Evolutionary conservation across 2,797 vertebrate species (phyloP), one percentile per base, ranked within the genome.

Genomic region (Gallirallus australis): DNA sequence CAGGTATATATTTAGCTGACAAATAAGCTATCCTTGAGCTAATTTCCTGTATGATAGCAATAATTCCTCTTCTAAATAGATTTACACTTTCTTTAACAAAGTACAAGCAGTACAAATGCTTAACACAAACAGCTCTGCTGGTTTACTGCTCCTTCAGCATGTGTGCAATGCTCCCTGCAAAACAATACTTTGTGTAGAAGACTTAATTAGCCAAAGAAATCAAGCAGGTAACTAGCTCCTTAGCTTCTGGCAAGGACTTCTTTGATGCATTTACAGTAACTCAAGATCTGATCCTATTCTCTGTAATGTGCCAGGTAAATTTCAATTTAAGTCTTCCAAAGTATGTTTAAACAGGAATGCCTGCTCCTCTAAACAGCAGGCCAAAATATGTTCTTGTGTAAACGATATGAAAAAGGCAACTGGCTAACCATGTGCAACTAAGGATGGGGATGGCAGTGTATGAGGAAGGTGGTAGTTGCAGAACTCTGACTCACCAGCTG

Each of bases 181-280:
- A 95, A 77, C 48, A 73, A 14, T 28, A 31, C 28, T 61, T 39
- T 8, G 13, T 42, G 25, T 6, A 42, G 83, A 73, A 82, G 48
- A 68, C 60, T 83, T 39, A 75, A 85, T 91, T 82, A 90, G 27
- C 57, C 75, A 40, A 50, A 87, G 81, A 80, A 80, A 84, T 77
- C 78, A 70, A 71, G 78, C 48, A 80, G 89, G 56, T 79, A 82
- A 59, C 31, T 45, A 68, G 53, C 37, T 89, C 72, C 66, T 75
- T 37, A 63, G 48, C 52, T 82, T 82, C 42, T 8, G 13, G 52
- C 64, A 82, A 80, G n/a, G 68, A 76, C 10, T n/a, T 25, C 52
- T 60, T 35, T 57, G 59, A 65, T 5, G 5, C 59, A 27, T 69
- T 73, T 76, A 35, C 25, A 68, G 64, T 48, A 61, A 53, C 66